Evolutionary conservation across 2,797 vertebrate species (phyloP), one percentile per base, ranked within the genome.

Genomic region (Hippocampus kuda): DNA sequence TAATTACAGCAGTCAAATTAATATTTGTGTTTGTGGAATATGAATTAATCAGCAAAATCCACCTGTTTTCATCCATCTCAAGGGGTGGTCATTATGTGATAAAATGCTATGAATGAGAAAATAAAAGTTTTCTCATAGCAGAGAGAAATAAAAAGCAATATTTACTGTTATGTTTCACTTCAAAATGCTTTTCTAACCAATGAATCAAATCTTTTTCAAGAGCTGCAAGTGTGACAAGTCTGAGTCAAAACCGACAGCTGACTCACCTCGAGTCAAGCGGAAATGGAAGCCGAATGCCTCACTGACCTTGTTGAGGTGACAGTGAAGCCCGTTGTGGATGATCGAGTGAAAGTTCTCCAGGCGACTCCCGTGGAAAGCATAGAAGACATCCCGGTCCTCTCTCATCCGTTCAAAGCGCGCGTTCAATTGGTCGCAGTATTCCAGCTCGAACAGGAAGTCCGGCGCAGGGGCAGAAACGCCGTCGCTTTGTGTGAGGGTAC

Each of bases 271-370:
- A 53, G 51, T 10, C 51, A 53, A 53, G 51, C 9, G 53, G 10
- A 24, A 26, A 4, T 56, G 53, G 53, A 9, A 24, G 5, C 49
- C 53, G n/a, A 24, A 24, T 11, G 1, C n/a, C 53, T 13, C 26
- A 34, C 30, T 67, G 1, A 88, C 89, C 85, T 88, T 90, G 81
- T 86, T 90, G 72, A 99, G 90, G 72, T 99, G 97, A 87, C 97
- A 98, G 81, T 98, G 97, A 49, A 99, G 89, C 75, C 97, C 97
- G 0, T 96, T 96, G 88, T 99, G 94, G 76, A 98, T 86, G 75
- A 99, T 99, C 61, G 97, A 99, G 81, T 99, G 96, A 83, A 99
- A 99, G 89, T 99, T 99, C 85, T 99, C 97, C 7, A 99, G 89
- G 38, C 95, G 93, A 85, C 97, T 99, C 71, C 97, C 97, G 0